Percentiles rank a stretch among this genome's conserved stretches.
These are phyloP conservation scores for Mungos mungo DNA, from an alignment of 2,113 vertebrate genomes.

Conservation along the genomic window DNA sequence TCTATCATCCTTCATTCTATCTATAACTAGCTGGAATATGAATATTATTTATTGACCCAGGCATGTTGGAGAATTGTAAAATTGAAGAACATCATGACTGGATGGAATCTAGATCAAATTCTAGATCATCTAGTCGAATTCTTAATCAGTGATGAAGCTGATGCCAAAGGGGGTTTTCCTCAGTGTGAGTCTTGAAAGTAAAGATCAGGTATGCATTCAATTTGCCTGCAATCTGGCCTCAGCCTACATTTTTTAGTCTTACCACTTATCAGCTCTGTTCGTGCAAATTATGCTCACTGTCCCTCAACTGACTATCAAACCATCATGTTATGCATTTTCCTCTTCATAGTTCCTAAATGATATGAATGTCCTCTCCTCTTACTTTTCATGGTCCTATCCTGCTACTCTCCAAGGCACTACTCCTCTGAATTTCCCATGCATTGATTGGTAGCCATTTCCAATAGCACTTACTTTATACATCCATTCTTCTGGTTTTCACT, in stretches of 20 bases:
- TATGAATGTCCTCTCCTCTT: not conserved
- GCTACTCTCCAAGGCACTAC: not conserved
- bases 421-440: not conserved
- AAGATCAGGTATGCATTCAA: not conserved
- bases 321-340: not conserved
- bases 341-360: not conserved
- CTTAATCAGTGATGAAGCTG: constrained; percentile 5
- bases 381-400: not conserved
- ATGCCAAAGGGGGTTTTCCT: not conserved
- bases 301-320: not conserved
- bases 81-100: not conserved
- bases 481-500: not conserved
- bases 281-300: not conserved
- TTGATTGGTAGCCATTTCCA: not conserved
- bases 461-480: not conserved
- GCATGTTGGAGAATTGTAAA: constrained; percentile 3
- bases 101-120: not conserved
- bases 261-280: not conserved
- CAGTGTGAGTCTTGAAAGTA: not conserved
- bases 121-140: not conserved
- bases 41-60: not conserved
- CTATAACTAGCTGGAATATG: not conserved
- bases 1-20: not conserved
- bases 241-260: not conserved
- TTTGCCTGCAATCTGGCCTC: not conserved